A percentile compares a stretch with the other conserved stretches of the same genome.
Conservation (phyloP, 2,888 invertebrate genomes). For the Apamea epomidion region DNA sequence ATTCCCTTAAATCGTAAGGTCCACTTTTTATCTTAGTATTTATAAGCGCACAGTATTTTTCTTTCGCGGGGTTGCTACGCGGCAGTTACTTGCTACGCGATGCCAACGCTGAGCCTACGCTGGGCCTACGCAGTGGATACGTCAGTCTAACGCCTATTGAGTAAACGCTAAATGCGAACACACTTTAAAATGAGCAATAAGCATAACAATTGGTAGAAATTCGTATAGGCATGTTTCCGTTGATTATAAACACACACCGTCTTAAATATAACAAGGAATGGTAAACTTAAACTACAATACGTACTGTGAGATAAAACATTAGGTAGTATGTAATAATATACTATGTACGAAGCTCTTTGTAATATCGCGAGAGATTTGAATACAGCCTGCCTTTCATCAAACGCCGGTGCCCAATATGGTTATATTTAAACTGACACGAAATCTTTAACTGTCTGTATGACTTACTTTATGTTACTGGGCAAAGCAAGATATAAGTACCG, state of each 20-base stretch:
- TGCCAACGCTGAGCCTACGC: background rate
- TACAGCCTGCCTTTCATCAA: conserved; percentile 10
- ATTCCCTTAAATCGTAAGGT: background rate
- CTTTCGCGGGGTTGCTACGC: background rate
- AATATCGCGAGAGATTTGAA: conserved; percentile 13
- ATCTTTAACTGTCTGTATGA: conserved; percentile 10
- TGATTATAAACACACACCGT: background rate
- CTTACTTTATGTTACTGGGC: background rate
- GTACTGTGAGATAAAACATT: conserved; percentile 30
- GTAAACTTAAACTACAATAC: conserved; percentile 15
- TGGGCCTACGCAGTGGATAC: background rate
- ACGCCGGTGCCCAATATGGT: conserved; percentile 26
- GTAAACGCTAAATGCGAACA: background rate
- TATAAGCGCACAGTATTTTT: background rate
- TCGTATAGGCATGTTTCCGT: background rate
- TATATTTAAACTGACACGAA: conserved; percentile 16
- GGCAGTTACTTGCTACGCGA: background rate
- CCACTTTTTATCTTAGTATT: background rate
- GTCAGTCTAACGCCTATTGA: background rate
- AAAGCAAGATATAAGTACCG: background rate
- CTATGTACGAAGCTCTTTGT: conserved; percentile 9
- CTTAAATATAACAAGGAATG: background rate
- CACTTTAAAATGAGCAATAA: background rate
- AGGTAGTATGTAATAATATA: conserved; percentile 7
- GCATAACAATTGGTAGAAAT: background rate